phyloP scores from a whole-genome alignment of 2,113 vertebrate species.

The Neofelis nebulosa region DNA sequence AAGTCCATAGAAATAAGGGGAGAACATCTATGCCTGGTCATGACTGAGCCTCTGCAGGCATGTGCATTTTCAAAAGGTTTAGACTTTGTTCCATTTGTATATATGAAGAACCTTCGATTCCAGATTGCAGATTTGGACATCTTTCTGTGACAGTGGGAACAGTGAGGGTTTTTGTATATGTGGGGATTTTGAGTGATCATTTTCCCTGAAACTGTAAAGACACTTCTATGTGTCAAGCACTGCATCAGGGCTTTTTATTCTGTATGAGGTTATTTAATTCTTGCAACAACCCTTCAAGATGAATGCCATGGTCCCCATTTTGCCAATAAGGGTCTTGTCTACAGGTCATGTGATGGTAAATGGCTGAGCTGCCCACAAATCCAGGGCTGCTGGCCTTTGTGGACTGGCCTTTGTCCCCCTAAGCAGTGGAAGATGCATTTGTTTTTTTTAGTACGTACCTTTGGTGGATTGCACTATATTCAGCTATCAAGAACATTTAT shows the following conservation, averaged over 20 bases:
- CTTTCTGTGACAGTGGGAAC: neutral
- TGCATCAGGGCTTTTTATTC: neutral
- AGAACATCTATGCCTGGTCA: accelerated
- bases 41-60: accelerated
- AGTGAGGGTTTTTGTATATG: neutral
- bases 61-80: neutral
- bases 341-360: neutral
- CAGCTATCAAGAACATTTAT: neutral
- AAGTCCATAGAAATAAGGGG: neutral
- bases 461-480: neutral
- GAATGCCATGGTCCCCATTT: neutral
- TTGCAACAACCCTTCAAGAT: neutral
- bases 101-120: neutral
- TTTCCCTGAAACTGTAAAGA: neutral
- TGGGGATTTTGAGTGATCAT: neutral
- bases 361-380: neutral
- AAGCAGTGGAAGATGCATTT: neutral
- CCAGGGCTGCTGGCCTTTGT: neutral
- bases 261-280: neutral
- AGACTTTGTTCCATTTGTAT: accelerated
- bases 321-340: neutral
- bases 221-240: neutral
- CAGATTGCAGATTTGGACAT: neutral
- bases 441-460: neutral
- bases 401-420: neutral